These are phyloP conservation scores for Sitta europaea DNA, from an alignment of 2,113 vertebrate species.

Conservation along the genomic window DNA sequence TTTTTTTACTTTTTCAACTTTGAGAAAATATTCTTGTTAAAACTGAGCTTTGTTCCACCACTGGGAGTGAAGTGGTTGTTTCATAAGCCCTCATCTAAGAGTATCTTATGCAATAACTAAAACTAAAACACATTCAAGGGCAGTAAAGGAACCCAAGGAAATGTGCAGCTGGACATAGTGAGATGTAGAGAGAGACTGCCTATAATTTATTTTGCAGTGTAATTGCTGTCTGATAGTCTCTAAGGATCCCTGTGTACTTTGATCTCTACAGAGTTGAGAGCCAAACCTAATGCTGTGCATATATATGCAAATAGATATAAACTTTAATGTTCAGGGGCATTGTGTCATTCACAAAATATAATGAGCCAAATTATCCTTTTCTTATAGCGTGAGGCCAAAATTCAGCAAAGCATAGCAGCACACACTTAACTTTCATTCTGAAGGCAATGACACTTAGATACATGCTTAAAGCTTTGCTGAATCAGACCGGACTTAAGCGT, in stretches of 20 bases:
- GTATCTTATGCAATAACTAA: slow-evolving; percentile 3
- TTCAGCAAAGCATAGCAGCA: slow-evolving; percentile 43
- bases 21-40: neutral
- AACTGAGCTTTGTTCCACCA: neutral
- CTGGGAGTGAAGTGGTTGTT: neutral
- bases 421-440: slow-evolving; percentile 20
- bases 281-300: slow-evolving; percentile 25
- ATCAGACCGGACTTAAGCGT: neutral
- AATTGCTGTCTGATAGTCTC: slow-evolving; percentile 38
- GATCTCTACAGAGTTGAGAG: slow-evolving; percentile 35
- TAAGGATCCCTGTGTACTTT: slow-evolving; percentile 46
- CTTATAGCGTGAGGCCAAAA: slow-evolving; percentile 24
- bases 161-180: slow-evolving; percentile 3
- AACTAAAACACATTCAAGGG: slow-evolving; percentile 19
- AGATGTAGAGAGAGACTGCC: neutral
- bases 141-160: slow-evolving; percentile 12
- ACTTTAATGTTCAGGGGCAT: slow-evolving; percentile 48
- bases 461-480: slow-evolving; percentile 2
- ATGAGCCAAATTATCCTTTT: slow-evolving; percentile 51
- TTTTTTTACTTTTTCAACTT: neutral
- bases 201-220: slow-evolving; percentile 39
- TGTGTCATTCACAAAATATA: slow-evolving; percentile 59
- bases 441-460: slow-evolving; percentile 23
- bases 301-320: slow-evolving; percentile 59
- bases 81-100: neutral